Percentiles rank a stretch among this genome's conserved stretches.
phyloP scores from a whole-genome alignment of 2,113 vertebrate species.

The Syngnathus typhle region DNA sequence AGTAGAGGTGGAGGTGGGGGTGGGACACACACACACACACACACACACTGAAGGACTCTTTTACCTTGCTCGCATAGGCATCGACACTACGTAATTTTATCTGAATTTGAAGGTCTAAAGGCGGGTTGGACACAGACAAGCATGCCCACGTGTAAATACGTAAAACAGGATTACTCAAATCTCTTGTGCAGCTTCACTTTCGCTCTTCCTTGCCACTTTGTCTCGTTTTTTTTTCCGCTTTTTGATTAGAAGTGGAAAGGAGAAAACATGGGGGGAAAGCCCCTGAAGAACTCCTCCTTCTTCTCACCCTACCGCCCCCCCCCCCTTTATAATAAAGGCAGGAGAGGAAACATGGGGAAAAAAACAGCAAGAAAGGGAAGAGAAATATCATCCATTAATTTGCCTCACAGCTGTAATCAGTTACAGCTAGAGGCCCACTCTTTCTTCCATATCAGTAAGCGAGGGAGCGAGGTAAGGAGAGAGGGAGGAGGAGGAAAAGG shows the following conservation, averaged over 20 bases:
- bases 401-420: constrained; percentile 74
- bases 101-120: constrained; percentile 36
- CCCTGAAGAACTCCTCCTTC: constrained; percentile 3
- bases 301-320: constrained; percentile 23
- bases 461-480: constrained; percentile 21
- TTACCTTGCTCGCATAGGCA: constrained; percentile 21
- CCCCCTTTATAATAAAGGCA: constrained; percentile 15
- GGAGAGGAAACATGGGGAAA: constrained; percentile 24
- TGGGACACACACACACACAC: constrained; percentile 20
- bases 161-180: constrained; percentile 32
- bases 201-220: constrained; percentile 45
- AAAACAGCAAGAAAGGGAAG: constrained; percentile 30
- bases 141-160: constrained; percentile 30
- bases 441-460: constrained; percentile 56
- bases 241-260: constrained; percentile 51
- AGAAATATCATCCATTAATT: constrained; percentile 73
- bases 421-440: constrained; percentile 69
- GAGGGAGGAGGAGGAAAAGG: constrained; percentile 6
- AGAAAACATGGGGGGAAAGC: constrained; percentile 40
- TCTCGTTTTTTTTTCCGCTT: constrained; percentile 48
- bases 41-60: constrained; percentile 18
- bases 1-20: constrained; percentile 8
- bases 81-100: constrained; percentile 42
- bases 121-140: constrained; percentile 26
- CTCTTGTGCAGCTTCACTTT: constrained; percentile 54